Evolutionary conservation across 2,888 invertebrate genomes (phyloP), one percentile per base, ranked within the genome.

Genomic region (Noctuana brunneofusca): DNA sequence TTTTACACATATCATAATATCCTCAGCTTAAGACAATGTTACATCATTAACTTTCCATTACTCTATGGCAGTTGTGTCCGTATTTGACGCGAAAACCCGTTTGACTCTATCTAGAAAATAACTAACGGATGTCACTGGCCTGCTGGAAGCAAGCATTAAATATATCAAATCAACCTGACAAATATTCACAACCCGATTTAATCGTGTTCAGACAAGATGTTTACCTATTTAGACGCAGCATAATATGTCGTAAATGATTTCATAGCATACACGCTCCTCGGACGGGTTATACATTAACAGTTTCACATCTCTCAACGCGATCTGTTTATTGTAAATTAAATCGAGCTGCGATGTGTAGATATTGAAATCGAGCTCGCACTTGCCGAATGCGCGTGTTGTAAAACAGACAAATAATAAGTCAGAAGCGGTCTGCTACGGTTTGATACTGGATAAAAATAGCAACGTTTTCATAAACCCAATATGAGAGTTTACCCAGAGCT

Each of bases 401-500:
- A 85, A 80, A 83, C 85, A 87, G 87, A 87, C 83, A 86, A 84
- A 86, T 84, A 86, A 83, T 84, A 81, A 79, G 78, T 81, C 64
- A 79, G 79, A 75, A 82, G 80, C 79, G 77, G 81, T 83, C 80
- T 81, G 81, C 66, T 67, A 67, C 72, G 71, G 78, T 77, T 81
- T 78, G 70, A 75, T 82, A 81, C 76, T 72, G 72, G 77, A 84
- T 88, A 83, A 86, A 89, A 88, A 89, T 89, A 90, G 83, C 69
- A 76, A 75, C 87, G 87, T 88, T 87, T 88, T 87, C 85, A 86
- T 88, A 86, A 84, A 80, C 76, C 79, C 84, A 83, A 89, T 87
- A 86, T 84, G 84, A 83, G 83, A 87, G 84, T 87, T 86, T 86
- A 88, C 86, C 80, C 86, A 86, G 86, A 82, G 83, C 84, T 83